Percentiles rank a stretch among this genome's conserved stretches.
Evolutionary conservation across 2,113 vertebrate genomes (phyloP).

Genomic region (Semnornis frantzii): DNA sequence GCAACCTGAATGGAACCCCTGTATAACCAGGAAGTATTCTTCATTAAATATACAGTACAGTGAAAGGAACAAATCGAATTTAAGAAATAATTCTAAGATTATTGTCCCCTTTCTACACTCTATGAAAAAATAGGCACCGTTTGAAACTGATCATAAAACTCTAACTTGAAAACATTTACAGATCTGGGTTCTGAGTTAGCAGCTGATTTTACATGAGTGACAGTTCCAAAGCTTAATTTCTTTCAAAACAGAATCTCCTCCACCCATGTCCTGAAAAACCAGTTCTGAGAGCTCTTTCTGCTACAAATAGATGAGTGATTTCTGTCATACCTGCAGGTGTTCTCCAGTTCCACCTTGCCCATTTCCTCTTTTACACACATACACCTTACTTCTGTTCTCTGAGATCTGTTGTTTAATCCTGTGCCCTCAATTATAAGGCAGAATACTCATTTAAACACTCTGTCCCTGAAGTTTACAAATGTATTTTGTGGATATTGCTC

Average conservation of each 20-base stretch:
- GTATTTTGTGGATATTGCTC: background rate
- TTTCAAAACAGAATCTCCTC: slow-evolving; percentile 69
- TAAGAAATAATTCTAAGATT: background rate
- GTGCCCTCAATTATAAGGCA: background rate
- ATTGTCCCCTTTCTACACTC: rapidly evolving
- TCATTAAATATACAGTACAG: background rate
- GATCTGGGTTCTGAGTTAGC: background rate
- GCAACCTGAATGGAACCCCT: background rate
- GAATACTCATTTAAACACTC: background rate
- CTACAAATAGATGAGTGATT: slow-evolving; percentile 64
- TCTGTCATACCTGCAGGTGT: background rate
- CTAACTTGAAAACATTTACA: background rate
- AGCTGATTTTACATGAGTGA: background rate
- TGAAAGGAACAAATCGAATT: background rate
- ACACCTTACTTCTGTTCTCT: background rate
- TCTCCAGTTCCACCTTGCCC: background rate
- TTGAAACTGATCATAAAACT: background rate
- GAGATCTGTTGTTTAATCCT: background rate
- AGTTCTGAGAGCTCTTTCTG: slow-evolving; percentile 71
- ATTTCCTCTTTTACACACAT: background rate
- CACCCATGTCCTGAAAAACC: slow-evolving; percentile 71
- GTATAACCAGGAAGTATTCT: background rate
- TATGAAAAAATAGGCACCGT: background rate
- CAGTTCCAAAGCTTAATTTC: slow-evolving; percentile 49
- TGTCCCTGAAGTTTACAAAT: background rate